Conservation (phyloP, 1,140 invertebrate genomes). For the Conopomorpha cramerella region DNA sequence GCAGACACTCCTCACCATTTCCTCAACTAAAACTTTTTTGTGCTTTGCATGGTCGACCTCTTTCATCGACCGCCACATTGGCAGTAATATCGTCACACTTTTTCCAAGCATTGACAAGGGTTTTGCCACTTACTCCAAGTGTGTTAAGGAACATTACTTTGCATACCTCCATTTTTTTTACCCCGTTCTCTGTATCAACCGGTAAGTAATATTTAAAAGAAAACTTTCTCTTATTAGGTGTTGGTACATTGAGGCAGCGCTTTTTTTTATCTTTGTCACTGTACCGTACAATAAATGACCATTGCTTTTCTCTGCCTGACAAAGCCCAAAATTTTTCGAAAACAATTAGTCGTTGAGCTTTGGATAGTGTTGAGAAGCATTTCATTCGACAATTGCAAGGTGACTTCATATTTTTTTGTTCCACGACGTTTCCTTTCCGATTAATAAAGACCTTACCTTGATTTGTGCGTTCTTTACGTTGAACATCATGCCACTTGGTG, state of each 20-base stretch:
- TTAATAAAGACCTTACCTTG: too few species aligned
- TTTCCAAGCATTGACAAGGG: conserved; percentile 9
- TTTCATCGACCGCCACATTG: conserved; percentile 6
- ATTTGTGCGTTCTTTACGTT: too few species aligned
- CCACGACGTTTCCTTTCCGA: too few species aligned
- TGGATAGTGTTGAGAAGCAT: not conserved
- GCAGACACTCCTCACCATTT: not conserved
- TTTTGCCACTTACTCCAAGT: conserved; percentile 4
- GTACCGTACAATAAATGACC: too few species aligned
- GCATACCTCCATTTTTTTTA: conserved; percentile 5
- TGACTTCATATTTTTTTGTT: too few species aligned
- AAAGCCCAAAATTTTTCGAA: not conserved
- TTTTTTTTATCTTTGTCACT: not conserved
- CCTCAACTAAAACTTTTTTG: conserved; percentile 6
- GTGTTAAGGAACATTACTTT: conserved; percentile 12
- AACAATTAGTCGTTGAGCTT: not conserved
- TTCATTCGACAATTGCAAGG: too few species aligned
- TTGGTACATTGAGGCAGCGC: not conserved
- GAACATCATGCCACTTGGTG: too few species aligned
- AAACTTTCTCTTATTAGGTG: not conserved
- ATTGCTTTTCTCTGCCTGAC: not conserved
- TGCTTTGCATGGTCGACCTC: conserved; percentile 7
- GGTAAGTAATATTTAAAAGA: not conserved
- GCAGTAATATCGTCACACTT: conserved; percentile 7
- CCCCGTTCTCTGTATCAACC: too few species aligned